These are phyloP conservation scores for Podabrus alpinus DNA, from an alignment of 2,888 invertebrate species.

Conservation along the genomic window DNA sequence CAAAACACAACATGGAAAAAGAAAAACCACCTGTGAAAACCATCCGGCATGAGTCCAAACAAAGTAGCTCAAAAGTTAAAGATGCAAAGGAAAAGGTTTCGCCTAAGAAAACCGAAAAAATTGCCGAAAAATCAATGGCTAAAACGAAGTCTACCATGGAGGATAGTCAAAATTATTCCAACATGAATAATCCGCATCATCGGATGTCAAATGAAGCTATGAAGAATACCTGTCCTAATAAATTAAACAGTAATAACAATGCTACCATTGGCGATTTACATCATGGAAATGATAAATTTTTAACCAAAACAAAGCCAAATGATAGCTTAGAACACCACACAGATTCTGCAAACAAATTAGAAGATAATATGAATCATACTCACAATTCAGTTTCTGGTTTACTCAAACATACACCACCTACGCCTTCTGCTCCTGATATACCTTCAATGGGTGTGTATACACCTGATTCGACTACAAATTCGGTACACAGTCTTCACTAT, in stretches of 20 bases:
- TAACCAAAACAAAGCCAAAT: constrained; percentile 20
- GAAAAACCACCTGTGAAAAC: constrained; percentile 44
- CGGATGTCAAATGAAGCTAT: not conserved
- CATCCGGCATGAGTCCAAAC: constrained; percentile 48
- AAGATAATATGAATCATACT: constrained; percentile 37
- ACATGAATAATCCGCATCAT: not conserved
- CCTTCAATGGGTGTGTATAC: constrained; percentile 87
- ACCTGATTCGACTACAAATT: constrained; percentile 82
- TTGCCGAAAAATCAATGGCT: constrained; percentile 14
- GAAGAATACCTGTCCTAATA: constrained; percentile 2
- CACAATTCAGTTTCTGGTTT: constrained; percentile 36
- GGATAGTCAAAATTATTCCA: not conserved
- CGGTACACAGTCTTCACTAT: constrained; percentile 78
- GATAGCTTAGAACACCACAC: constrained; percentile 22
- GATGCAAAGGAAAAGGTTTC: constrained; percentile 38
- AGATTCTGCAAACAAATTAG: constrained; percentile 18
- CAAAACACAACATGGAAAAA: constrained; percentile 45
- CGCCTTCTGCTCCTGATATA: constrained; percentile 61
- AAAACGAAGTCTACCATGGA: constrained; percentile 6
- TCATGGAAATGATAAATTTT: constrained; percentile 7
- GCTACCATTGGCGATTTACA: not conserved
- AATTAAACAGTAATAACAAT: constrained; percentile 3
- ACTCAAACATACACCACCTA: constrained; percentile 58
- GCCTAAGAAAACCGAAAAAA: constrained; percentile 39
- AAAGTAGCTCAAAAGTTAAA: constrained; percentile 29